Evolutionary conservation across 2,113 vertebrate genomes (phyloP), one percentile per base, ranked within the genome.

Genomic region (Ceratotherium simum): DNA sequence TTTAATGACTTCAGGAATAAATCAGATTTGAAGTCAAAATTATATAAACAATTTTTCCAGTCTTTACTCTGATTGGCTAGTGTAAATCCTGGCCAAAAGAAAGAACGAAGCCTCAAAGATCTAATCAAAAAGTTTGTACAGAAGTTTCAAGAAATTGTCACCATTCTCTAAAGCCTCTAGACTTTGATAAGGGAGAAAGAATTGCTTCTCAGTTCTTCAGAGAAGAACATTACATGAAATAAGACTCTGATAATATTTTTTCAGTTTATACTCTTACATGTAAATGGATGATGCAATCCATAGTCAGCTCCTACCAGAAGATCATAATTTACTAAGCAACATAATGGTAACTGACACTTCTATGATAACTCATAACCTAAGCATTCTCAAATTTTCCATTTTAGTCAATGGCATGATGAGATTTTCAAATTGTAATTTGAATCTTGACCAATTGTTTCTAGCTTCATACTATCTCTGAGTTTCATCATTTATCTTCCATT

Each of bases 381-480:
- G 64, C 21, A 58, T 5, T 73, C 70, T 93, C 62, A 48, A 21
- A 70, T n/a, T 90, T 80, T 70, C n/a, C 11, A 65, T 60, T 97
- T 93, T 18, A 80, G 12, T 76, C 85, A 83, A 31, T 83, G 54
- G 4, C 5, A 69, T 17, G 8, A 39, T 29, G 6, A 69, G 16
- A 31, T 54, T 95, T 90, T 94, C n/a, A 42, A 72, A 65, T 46
- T 90, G 93, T 73, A 92, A 80, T 65, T 84, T 94, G 9, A 58
- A 83, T 83, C 58, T 70, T 72, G 36, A 42, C 39, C 25, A 48
- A 3, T 84, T 51, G 16, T 54, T 96, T 76, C 42, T 67, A 36
- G 23, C n/a, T 87, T 73, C 64, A 69, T 14, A 46, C 1, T 67
- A 2, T 69, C 33, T 82, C 42, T 56, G 18, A 27, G 27, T 62